phyloP scores from a whole-genome alignment of 2,797 vertebrate genomes.

The Rhinatrema bivittatum region DNA sequence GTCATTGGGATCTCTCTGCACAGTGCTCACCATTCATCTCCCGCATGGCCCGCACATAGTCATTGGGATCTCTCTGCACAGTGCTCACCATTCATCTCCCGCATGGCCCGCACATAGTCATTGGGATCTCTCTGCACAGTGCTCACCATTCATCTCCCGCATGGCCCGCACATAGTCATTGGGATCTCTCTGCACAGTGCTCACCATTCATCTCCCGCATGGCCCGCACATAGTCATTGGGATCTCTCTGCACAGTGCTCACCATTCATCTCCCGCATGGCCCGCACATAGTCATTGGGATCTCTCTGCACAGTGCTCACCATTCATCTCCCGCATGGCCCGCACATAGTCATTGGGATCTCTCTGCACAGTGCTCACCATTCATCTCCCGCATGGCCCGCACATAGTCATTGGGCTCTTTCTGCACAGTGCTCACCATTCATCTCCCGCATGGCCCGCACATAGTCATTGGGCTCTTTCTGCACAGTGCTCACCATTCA shows the following conservation, averaged over 20 bases:
- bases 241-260: no score
- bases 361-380: no score
- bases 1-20: slow-evolving; percentile 89
- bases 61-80: slow-evolving; percentile 89
- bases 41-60: slow-evolving; percentile 86
- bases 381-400: slow-evolving; percentile 92
- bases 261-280: slow-evolving; percentile 94
- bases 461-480: slow-evolving; percentile 90
- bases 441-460: slow-evolving; percentile 89
- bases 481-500: slow-evolving; percentile 92
- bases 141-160: slow-evolving; percentile 91
- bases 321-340: slow-evolving; percentile 92
- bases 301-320: no score
- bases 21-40: slow-evolving; percentile 93
- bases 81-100: slow-evolving; percentile 91
- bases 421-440: no score
- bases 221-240: slow-evolving; percentile 84
- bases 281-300: slow-evolving; percentile 84
- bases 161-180: slow-evolving; percentile 87
- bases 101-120: slow-evolving; percentile 86
- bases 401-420: slow-evolving; percentile 87
- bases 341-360: slow-evolving; percentile 87
- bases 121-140: slow-evolving; percentile 92
- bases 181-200: no score
- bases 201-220: slow-evolving; percentile 93